phyloP scores from a whole-genome alignment of 2,113 vertebrate genomes.

The Xenopus borealis region DNA sequence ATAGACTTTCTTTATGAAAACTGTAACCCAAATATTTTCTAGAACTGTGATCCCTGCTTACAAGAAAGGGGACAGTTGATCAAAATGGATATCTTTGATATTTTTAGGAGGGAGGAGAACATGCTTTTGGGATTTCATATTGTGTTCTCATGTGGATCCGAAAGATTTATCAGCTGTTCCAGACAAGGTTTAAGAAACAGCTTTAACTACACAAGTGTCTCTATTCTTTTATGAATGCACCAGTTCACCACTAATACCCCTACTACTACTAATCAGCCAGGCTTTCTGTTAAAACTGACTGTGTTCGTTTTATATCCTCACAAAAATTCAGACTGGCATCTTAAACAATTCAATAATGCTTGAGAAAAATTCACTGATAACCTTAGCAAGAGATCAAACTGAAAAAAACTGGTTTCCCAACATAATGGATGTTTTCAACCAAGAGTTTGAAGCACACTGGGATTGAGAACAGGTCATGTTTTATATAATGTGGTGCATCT shows the following conservation, averaged over 20 bases:
- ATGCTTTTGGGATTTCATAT: too few species aligned
- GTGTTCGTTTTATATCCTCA: slow-evolving; percentile 14
- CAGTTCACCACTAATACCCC: neutral
- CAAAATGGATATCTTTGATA: too few species aligned
- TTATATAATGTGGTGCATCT: too few species aligned
- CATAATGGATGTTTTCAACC: too few species aligned
- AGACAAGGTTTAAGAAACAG: neutral
- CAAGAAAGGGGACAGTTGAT: too few species aligned
- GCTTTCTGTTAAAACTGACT: neutral
- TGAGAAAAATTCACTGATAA: slow-evolving; percentile 7
- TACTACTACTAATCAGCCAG: neutral
- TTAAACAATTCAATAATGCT: neutral
- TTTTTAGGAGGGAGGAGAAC: too few species aligned
- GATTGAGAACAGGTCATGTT: too few species aligned
- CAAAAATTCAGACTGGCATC: neutral
- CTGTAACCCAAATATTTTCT: too few species aligned
- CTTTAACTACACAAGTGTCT: neutral
- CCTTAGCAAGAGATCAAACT: neutral
- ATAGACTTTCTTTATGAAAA: too few species aligned
- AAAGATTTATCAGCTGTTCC: neutral
- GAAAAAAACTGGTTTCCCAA: too few species aligned
- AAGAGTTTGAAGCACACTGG: too few species aligned
- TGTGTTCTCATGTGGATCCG: neutral
- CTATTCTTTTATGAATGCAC: neutral
- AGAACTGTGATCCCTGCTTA: too few species aligned